Evolutionary conservation across 2,797 vertebrate genomes (phyloP).

Genomic region (Centroberyx gerrardi): DNA sequence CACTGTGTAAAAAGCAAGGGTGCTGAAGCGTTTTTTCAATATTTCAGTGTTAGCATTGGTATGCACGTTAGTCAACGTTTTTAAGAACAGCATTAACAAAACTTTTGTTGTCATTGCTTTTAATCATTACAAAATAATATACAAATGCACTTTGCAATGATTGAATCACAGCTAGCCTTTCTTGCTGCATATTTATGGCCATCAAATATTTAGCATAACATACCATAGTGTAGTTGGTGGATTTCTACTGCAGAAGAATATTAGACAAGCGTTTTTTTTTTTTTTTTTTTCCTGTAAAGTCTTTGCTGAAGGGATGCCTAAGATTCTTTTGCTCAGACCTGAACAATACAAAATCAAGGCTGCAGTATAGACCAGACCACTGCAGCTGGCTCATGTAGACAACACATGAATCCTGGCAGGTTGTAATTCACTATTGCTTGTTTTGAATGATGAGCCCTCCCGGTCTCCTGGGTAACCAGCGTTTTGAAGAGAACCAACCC

Average conservation of each 20-base stretch:
- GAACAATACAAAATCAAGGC: neutral
- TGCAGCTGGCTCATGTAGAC: neutral
- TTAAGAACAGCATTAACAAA: neutral
- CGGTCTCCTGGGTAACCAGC: neutral
- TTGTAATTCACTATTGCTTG: neutral
- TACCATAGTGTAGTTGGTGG: conserved; percentile 11
- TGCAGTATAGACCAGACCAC: neutral
- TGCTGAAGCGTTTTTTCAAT: too few species aligned
- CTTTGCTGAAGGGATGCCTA: conserved; percentile 20
- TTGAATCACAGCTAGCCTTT: conserved; percentile 35
- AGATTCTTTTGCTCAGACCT: conserved; percentile 10
- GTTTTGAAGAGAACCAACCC: conserved; percentile 24
- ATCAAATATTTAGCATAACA: conserved; percentile 66
- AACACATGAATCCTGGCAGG: conserved; percentile 1
- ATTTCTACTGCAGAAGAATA: conserved; percentile 36
- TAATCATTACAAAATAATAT: conserved; percentile 7
- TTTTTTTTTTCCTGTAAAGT: conserved; percentile 1
- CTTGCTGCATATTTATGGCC: conserved; percentile 38
- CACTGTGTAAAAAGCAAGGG: too few species aligned
- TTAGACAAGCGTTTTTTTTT: conserved; percentile 32
- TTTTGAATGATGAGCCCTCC: conserved; percentile 16
- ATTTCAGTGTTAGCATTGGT: too few species aligned
- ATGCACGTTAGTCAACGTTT: too few species aligned
- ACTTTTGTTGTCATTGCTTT: neutral
- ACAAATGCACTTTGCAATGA: conserved; percentile 40